These are phyloP conservation scores for Lerema accius DNA, from an alignment of 1,140 invertebrate genomes.

Conservation along the genomic window DNA sequence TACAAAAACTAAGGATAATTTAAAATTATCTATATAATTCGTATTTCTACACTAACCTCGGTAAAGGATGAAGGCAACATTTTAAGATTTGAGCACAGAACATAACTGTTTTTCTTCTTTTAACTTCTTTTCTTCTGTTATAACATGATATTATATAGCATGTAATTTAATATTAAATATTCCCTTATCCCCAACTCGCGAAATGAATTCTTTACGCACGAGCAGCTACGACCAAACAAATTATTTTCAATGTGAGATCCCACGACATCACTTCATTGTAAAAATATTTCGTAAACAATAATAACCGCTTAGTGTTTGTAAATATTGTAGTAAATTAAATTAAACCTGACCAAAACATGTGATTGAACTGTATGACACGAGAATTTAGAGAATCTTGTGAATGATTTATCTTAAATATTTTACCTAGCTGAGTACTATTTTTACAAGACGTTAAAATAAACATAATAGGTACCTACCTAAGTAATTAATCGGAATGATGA, in stretches of 20 bases:
- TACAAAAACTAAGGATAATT: slow-evolving; percentile 22
- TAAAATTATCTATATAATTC: neutral
- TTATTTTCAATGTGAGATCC: slow-evolving; percentile 14
- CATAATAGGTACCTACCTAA: too few species aligned
- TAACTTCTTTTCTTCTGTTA: slow-evolving; percentile 1
- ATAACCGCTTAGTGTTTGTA: neutral
- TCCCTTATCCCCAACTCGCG: too few species aligned
- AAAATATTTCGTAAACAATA: slow-evolving; percentile 25
- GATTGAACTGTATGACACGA: too few species aligned
- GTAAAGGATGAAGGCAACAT: slow-evolving; percentile 26
- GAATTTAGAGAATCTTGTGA: too few species aligned
- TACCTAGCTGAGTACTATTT: too few species aligned
- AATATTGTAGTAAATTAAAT: neutral
- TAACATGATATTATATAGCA: too few species aligned
- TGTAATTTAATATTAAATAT: neutral
- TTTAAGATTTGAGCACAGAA: slow-evolving; percentile 19
- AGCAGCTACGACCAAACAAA: neutral
- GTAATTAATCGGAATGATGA: too few species aligned
- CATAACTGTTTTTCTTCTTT: slow-evolving; percentile 1
- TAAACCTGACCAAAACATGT: too few species aligned
- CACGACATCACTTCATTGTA: slow-evolving; percentile 2
- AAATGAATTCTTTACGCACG: neutral
- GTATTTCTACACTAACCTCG: slow-evolving; percentile 36
- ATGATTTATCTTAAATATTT: too few species aligned
- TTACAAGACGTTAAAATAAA: too few species aligned